Conservation (phyloP, 2,113 vertebrate genomes). For the Phylloscopus trochilus region DNA sequence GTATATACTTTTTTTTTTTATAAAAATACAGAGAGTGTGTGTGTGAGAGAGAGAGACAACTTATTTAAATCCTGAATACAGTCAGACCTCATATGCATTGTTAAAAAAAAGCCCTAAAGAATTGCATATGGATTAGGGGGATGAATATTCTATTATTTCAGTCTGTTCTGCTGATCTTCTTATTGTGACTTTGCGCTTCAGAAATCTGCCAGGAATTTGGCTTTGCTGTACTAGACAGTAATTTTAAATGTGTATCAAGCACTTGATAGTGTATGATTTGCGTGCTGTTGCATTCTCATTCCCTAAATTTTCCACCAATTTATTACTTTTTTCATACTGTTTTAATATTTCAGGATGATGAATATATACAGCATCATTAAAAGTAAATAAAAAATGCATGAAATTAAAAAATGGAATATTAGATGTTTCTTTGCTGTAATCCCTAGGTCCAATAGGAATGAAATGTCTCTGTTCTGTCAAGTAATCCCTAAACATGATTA, state of each 20-base stretch:
- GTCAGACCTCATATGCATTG: conserved; percentile 86
- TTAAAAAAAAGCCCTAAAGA: conserved; percentile 89
- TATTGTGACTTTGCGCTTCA: conserved; percentile 86
- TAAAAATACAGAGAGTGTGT: conserved; percentile 59
- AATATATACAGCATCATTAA: conserved; percentile 89
- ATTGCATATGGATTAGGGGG: conserved; percentile 99
- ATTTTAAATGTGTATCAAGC: conserved; percentile 87
- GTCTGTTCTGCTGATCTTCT: conserved; percentile 94
- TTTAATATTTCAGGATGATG: conserved; percentile 91
- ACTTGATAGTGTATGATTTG: conserved; percentile 90
- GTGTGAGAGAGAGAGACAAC: conserved; percentile 69
- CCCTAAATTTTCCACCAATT: conserved; percentile 86
- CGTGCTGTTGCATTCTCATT: conserved; percentile 83
- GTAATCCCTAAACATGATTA: conserved; percentile 92
- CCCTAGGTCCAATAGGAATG: conserved; percentile 80
- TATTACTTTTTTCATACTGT: conserved; percentile 85
- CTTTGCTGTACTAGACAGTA: conserved; percentile 79
- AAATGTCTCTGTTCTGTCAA: conserved; percentile 78
- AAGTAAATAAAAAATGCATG: conserved; percentile 87
- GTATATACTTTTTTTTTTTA: conserved; percentile 71
- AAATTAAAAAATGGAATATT: conserved; percentile 87
- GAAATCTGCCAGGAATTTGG: conserved; percentile 86
- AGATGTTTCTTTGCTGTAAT: conserved; percentile 83
- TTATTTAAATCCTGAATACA: conserved; percentile 86
- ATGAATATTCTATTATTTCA: conserved; percentile 99